phyloP scores from a whole-genome alignment of 2,888 invertebrate species.

The Nephrotoma guestfalica region DNA sequence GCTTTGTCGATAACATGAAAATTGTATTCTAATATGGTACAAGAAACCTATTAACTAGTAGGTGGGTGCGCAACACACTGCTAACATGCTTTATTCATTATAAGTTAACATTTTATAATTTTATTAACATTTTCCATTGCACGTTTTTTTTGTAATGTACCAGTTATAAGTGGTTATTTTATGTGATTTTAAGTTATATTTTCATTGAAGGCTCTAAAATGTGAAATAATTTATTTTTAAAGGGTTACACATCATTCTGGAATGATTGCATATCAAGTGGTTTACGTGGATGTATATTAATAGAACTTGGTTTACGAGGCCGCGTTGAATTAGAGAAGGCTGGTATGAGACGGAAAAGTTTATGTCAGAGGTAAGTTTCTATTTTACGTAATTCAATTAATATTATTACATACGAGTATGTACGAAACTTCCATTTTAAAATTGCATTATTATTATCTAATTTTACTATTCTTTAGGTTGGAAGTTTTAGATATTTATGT shows the following conservation, averaged over 20 bases:
- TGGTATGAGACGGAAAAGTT: slow-evolving; percentile 87
- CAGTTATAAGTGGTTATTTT: neutral
- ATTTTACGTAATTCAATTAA: neutral
- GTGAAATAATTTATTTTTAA: slow-evolving; percentile 15
- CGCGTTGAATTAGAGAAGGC: slow-evolving; percentile 92
- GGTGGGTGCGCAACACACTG: neutral
- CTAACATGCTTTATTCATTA: neutral
- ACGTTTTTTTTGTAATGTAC: slow-evolving; percentile 1
- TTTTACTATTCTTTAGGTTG: too few relatives aligned
- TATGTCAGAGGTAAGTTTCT: slow-evolving; percentile 55
- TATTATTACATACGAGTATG: too few relatives aligned
- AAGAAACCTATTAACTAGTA: neutral
- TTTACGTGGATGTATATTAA: slow-evolving; percentile 92
- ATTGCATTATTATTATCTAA: too few relatives aligned
- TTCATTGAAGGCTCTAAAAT: slow-evolving; percentile 17
- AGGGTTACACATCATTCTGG: slow-evolving; percentile 99
- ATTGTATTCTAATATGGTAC: neutral
- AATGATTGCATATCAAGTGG: slow-evolving; percentile 99
- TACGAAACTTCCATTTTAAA: too few relatives aligned
- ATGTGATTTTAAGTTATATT: neutral
- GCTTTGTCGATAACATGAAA: too few relatives aligned
- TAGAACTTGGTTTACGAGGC: slow-evolving; percentile 89
- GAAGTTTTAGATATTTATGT: too few relatives aligned
- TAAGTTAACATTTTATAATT: neutral
- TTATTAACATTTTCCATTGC: neutral